These are phyloP conservation scores for Drosophila leontia DNA, from an alignment of 1,140 invertebrate species.

Conservation along the genomic window DNA sequence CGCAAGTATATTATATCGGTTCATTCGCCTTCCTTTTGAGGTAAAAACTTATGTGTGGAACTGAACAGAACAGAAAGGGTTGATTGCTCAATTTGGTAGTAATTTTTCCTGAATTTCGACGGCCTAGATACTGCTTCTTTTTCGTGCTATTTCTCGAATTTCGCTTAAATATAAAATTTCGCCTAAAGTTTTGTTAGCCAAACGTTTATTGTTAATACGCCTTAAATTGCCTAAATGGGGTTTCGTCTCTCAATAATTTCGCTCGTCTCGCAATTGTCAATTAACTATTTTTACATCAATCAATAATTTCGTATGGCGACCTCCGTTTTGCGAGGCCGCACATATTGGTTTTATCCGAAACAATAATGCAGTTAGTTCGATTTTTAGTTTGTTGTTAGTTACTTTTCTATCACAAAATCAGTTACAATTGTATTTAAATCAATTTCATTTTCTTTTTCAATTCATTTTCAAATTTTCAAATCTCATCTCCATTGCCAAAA, in stretches of 20 bases:
- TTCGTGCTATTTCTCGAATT: slow-evolving; percentile 50
- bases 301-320: slow-evolving; percentile 76
- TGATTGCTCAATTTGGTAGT: slow-evolving; percentile 36
- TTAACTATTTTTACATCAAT: slow-evolving; percentile 81
- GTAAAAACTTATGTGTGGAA: slow-evolving; percentile 57
- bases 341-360: slow-evolving; percentile 80
- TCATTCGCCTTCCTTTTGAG: slow-evolving; percentile 39
- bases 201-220: slow-evolving; percentile 85
- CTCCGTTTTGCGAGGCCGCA: slow-evolving; percentile 4
- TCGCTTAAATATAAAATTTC: slow-evolving; percentile 75
- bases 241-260: slow-evolving; percentile 57
- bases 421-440: slow-evolving; percentile 84
- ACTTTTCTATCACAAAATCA: slow-evolving; percentile 83
- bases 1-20: slow-evolving; percentile 50
- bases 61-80: slow-evolving; percentile 50
- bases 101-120: slow-evolving; percentile 67
- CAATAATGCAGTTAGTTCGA: slow-evolving; percentile 66
- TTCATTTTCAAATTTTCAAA: slow-evolving; percentile 44
- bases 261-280: slow-evolving; percentile 58
- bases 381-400: slow-evolving; percentile 54
- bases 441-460: slow-evolving; percentile 45
- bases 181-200: slow-evolving; percentile 80
- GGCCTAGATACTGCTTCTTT: slow-evolving; percentile 30
- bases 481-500: slow-evolving; percentile 64
- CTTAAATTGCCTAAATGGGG: slow-evolving; percentile 84